Base-by-base conservation (phyloP, 2,888 invertebrate genomes). In the Hedychridium roseum region DNA sequence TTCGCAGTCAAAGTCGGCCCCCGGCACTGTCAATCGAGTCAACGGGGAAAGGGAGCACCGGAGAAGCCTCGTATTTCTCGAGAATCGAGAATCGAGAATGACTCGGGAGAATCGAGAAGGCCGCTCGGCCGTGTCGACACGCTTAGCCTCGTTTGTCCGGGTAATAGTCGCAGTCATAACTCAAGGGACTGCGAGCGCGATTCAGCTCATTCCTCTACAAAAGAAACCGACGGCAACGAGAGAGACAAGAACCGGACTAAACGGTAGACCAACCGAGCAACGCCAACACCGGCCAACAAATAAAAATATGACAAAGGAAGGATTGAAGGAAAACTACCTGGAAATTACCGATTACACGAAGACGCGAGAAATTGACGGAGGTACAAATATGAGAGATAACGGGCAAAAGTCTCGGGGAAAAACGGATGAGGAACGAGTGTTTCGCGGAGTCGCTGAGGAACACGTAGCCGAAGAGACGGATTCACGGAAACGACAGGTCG, bases 71-170 rank as follows among this genome's bases (percentile, higher is more conserved):
- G 62, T 63, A 63, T 63, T 63, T 63, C 57, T 54, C 37, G 41
- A 37, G 50, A 49, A 51, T 51, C 3, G 9, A 27, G 27, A 27
- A 9, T 2, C 47, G 41, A 50, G 63, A 62, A 54, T 50, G 57
- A 60, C 54, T 46, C 34, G 51, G 44, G 53, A 50, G 62, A 59
- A 56, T 50, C 54, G 51, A 53, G 54, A 53, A 60, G 59, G 63
- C 52, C 53, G 60, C 37, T 46, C 53, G 47, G 51, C 44, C 54
- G 66, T 69, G 72, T 71, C 71, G 73, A 73, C 73, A 72, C 61
- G 67, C 66, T 74, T 73, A 73, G 68, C 68, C 74, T 74, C 74
- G 73, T 74, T 73, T 73, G 68, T 71, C 68, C 68, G 50, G 62
- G 66, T 60, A 68, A 70, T 65, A 65, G 62, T 57, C 56, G 59